These are phyloP conservation scores for Deladenus siricidicola DNA, from an alignment of 2,888 invertebrate species.

Conservation along the genomic window DNA sequence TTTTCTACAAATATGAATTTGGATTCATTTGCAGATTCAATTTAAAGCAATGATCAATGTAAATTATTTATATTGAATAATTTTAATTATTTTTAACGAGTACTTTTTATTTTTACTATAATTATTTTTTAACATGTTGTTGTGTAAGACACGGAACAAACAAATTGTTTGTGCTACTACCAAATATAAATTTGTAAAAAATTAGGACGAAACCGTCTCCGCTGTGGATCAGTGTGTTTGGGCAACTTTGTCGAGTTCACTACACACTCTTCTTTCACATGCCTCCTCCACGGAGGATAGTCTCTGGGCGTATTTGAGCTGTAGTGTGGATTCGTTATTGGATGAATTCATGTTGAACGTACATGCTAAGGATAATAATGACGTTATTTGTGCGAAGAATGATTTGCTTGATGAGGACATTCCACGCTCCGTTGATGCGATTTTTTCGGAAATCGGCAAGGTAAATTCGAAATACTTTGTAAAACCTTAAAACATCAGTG, in stretches of 20 bases:
- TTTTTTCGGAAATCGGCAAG: conserved; percentile 18
- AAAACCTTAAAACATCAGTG: not conserved
- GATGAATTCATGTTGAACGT: conserved; percentile 2
- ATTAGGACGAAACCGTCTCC: conserved; percentile 14
- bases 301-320: conserved; percentile 25
- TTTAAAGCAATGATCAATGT: too few relatives aligned
- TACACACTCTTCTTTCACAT: conserved; percentile 14
- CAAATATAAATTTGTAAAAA: not conserved
- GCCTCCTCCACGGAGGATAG: conserved; percentile 23
- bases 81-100: too few relatives aligned
- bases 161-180: not conserved
- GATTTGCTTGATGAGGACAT: conserved; percentile 14
- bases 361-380: not conserved
- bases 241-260: conserved; percentile 25
- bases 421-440: conserved; percentile 15
- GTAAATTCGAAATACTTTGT: conserved; percentile 7
- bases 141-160: not conserved
- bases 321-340: conserved; percentile 18
- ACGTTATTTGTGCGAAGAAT: conserved; percentile 6
- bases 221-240: conserved; percentile 23
- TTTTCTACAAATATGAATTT: too few relatives aligned
- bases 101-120: not conserved
- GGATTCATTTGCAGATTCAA: too few relatives aligned
- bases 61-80: too few relatives aligned
- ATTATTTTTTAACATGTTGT: not conserved